phyloP scores from a whole-genome alignment of 2,888 invertebrate species.

The Altica lythri region DNA sequence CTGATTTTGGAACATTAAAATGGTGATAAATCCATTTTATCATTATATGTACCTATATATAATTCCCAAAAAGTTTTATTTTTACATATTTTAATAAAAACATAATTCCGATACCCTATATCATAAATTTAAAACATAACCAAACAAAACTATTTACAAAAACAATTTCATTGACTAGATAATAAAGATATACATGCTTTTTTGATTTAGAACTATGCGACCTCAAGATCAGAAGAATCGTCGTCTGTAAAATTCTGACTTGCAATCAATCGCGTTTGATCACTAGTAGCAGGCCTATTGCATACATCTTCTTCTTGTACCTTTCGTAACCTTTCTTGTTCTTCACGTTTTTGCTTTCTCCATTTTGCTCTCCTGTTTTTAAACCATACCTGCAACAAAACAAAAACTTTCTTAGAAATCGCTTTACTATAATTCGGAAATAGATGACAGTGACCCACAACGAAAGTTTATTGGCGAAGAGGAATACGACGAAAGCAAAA shows the following conservation, averaged over 20 bases:
- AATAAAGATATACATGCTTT: neutral
- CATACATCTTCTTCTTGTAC: constrained; percentile 74
- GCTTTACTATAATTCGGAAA: too few species aligned
- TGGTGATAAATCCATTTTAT: too few species aligned
- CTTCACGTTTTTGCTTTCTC: constrained; percentile 92
- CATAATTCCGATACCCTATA: too few species aligned
- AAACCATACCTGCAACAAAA: constrained; percentile 86
- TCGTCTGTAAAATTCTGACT: constrained; percentile 65
- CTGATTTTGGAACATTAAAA: too few species aligned
- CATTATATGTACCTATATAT: too few species aligned
- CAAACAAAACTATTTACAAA: constrained; percentile 26
- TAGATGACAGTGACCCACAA: too few species aligned
- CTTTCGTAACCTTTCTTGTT: constrained; percentile 80
- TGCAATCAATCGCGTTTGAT: constrained; percentile 40
- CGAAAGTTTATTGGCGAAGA: too few species aligned
- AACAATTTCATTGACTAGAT: constrained; percentile 24
- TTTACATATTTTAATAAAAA: too few species aligned
- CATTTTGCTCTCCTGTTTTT: constrained; percentile 95
- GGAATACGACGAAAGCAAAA: too few species aligned
- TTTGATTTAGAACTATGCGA: constrained; percentile 64
- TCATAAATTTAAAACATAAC: too few species aligned
- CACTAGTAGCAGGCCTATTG: constrained; percentile 27
- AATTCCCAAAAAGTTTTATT: too few species aligned
- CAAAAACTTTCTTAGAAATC: constrained; percentile 1
- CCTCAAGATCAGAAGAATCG: constrained; percentile 81